phyloP scores from a whole-genome alignment of 2,888 invertebrate genomes.

The Agriopis aurantiaria region DNA sequence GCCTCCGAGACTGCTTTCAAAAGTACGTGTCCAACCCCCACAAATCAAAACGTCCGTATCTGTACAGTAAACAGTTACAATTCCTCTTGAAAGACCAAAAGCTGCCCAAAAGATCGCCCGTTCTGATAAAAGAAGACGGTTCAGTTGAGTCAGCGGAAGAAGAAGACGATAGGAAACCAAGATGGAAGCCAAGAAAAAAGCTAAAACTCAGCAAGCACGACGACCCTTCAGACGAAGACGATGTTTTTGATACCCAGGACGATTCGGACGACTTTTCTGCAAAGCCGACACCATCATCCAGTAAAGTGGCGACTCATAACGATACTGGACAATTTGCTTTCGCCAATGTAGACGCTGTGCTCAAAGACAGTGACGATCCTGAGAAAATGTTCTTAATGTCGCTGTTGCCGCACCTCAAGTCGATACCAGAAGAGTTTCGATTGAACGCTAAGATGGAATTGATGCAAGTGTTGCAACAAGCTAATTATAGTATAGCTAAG shows the following conservation, averaged over 20 bases:
- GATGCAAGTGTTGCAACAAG: slow-evolving; percentile 77
- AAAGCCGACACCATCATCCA: slow-evolving; percentile 16
- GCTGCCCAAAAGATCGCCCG: slow-evolving; percentile 43
- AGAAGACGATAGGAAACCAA: slow-evolving; percentile 34
- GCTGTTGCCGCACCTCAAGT: slow-evolving; percentile 74
- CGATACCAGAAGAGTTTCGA: slow-evolving; percentile 71
- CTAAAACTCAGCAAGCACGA: slow-evolving; percentile 62
- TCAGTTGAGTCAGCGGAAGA: slow-evolving; percentile 67
- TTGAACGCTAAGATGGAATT: slow-evolving; percentile 78
- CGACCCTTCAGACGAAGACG: slow-evolving; percentile 63
- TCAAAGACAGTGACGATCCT: slow-evolving; percentile 63
- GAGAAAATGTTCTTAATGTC: slow-evolving; percentile 78
- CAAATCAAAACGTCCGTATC: slow-evolving; percentile 71
- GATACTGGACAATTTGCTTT: slow-evolving; percentile 70
- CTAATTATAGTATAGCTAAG: slow-evolving; percentile 59
- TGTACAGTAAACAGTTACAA: slow-evolving; percentile 71
- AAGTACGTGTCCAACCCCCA: slow-evolving; percentile 72
- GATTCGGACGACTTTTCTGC: slow-evolving; percentile 47
- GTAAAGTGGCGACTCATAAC: neutral
- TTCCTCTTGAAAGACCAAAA: slow-evolving; percentile 69
- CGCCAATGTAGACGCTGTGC: slow-evolving; percentile 68
- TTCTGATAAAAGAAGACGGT: slow-evolving; percentile 22
- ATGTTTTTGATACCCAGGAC: slow-evolving; percentile 52
- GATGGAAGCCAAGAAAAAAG: slow-evolving; percentile 66
- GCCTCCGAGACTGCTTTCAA: slow-evolving; percentile 76